Evolutionary conservation across 2,888 invertebrate genomes (phyloP).

Genomic region (Amphipyra tragopoginis): DNA sequence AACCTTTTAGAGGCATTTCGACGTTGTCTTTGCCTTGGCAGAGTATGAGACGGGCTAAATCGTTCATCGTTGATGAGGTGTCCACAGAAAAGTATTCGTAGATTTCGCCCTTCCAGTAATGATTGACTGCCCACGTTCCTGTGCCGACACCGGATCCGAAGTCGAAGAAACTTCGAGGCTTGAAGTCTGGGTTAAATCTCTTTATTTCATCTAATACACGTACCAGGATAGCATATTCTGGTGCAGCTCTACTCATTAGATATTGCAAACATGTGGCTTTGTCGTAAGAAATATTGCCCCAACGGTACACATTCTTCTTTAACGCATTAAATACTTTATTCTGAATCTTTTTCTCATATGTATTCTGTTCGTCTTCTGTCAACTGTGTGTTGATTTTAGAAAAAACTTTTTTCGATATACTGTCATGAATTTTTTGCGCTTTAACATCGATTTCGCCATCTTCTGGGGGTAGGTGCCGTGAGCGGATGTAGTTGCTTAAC

Average conservation of each 20-base stretch:
- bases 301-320: slow-evolving; percentile 91
- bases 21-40: slow-evolving; percentile 91
- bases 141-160: slow-evolving; percentile 98
- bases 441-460: slow-evolving; percentile 83
- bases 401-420: slow-evolving; percentile 70
- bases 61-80: slow-evolving; percentile 94
- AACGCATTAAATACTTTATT: slow-evolving; percentile 89
- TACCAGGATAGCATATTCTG: slow-evolving; percentile 93
- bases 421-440: slow-evolving; percentile 78
- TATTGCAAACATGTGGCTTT: slow-evolving; percentile 92
- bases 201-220: slow-evolving; percentile 94
- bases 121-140: slow-evolving; percentile 95
- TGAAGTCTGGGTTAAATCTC: slow-evolving; percentile 91
- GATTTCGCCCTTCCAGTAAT: slow-evolving; percentile 92
- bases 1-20: slow-evolving; percentile 89
- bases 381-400: slow-evolving; percentile 68
- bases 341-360: slow-evolving; percentile 85
- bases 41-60: slow-evolving; percentile 93
- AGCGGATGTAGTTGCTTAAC: slow-evolving; percentile 90
- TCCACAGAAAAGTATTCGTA: slow-evolving; percentile 97
- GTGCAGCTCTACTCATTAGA: slow-evolving; percentile 92
- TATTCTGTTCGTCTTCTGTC: slow-evolving; percentile 75
- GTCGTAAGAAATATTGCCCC: slow-evolving; percentile 93
- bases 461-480: slow-evolving; percentile 92
- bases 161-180: slow-evolving; percentile 95